Evolutionary conservation across 2,888 invertebrate species (phyloP).

Genomic region (Drosophila meridionalis): DNA sequence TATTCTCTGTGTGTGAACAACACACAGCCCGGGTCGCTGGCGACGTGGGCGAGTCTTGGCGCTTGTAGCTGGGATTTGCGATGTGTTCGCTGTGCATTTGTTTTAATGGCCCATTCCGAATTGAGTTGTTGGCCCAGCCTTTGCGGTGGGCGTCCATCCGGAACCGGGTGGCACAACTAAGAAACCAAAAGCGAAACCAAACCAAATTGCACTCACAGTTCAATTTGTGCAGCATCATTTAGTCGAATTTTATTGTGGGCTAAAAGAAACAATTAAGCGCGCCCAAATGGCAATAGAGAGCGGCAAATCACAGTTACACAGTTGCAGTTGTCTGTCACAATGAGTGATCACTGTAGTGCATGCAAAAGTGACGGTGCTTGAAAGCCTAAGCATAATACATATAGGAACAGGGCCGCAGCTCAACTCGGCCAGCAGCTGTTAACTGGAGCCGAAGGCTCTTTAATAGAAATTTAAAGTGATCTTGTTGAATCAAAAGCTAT

Average conservation of each 20-base stretch:
- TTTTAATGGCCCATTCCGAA: conserved; percentile 77
- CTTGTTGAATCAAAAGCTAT: not conserved
- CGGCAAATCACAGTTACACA: conserved; percentile 10
- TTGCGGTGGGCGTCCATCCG: conserved; percentile 63
- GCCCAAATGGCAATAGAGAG: conserved; percentile 34
- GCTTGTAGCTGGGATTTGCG: conserved; percentile 43
- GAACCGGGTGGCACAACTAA: conserved; percentile 48
- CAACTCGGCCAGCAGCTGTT: not conserved
- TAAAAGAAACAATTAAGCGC: conserved; percentile 54
- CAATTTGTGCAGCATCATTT: conserved; percentile 78
- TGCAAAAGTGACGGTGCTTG: not conserved
- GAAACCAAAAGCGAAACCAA: conserved; percentile 13
- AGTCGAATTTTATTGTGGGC: conserved; percentile 32
- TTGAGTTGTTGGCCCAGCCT: conserved; percentile 68
- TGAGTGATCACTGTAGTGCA: conserved; percentile 22
- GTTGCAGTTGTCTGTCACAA: conserved; percentile 11
- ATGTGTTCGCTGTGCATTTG: conserved; percentile 69
- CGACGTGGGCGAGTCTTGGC: conserved; percentile 55
- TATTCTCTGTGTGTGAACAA: conserved; percentile 70
- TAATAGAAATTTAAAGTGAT: too few relatives aligned
- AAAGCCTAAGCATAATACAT: not conserved
- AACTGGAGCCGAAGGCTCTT: conserved; percentile 13
- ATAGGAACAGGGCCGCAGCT: not conserved
- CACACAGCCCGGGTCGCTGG: conserved; percentile 6
- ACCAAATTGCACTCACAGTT: conserved; percentile 60